Conservation (phyloP, 2,113 vertebrate species). For the Clinocottus analis region DNA sequence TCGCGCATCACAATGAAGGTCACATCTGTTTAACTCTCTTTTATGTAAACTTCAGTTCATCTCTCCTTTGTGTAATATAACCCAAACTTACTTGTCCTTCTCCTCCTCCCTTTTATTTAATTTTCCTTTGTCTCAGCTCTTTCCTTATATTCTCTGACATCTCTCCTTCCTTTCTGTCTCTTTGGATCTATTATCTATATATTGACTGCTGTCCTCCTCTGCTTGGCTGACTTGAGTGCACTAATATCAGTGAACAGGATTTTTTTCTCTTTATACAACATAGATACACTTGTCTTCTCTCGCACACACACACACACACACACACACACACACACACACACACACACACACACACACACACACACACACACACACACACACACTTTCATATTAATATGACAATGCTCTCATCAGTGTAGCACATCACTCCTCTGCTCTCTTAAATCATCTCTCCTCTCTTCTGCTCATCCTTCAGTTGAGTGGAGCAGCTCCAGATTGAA, state of each 20-base stretch:
- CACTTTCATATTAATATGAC: slow-evolving; percentile 44
- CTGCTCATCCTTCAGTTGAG: slow-evolving; percentile 70
- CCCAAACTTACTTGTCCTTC: neutral
- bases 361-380: neutral
- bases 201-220: slow-evolving; percentile 28
- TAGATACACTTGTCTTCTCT: no score
- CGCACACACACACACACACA: no score
- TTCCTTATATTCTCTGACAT: neutral
- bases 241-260: neutral
- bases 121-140: slow-evolving; percentile 22
- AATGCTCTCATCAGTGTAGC: slow-evolving; percentile 47
- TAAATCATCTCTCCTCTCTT: slow-evolving; percentile 64
- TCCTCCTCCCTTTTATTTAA: neutral
- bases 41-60: slow-evolving; percentile 20
- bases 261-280: no score
- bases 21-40: slow-evolving; percentile 6
- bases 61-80: slow-evolving; percentile 3
- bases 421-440: slow-evolving; percentile 56
- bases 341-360: slow-evolving; percentile 1
- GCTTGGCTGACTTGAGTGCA: neutral
- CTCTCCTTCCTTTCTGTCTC: slow-evolving; percentile 10
- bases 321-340: no score
- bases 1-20: slow-evolving; percentile 13
- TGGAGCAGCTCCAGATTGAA: slow-evolving; percentile 70
- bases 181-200: slow-evolving; percentile 20